Base-by-base conservation (phyloP, 2,113 vertebrate genomes). In the Danionella cerebrum region DNA sequence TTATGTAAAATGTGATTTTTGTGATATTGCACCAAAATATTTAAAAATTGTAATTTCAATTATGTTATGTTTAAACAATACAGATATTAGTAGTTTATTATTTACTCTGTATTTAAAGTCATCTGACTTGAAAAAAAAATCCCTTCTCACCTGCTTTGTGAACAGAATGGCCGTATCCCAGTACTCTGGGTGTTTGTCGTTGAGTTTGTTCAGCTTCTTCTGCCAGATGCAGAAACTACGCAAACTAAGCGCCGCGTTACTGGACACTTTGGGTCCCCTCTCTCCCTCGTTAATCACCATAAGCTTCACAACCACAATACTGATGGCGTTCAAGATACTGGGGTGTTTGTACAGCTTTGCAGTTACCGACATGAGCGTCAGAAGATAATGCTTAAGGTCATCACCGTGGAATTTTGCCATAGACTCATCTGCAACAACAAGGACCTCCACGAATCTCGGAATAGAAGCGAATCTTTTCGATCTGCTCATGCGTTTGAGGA, bases 81-180 rank as follows among this genome's bases (percentile, higher is more conserved):
- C n/a, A n/a, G n/a, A n/a, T n/a, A n/a, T n/a, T n/a, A n/a, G n/a
- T n/a, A n/a, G n/a, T n/a, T n/a, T n/a, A n/a, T n/a, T n/a, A n/a
- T n/a, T n/a, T n/a, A n/a, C n/a, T n/a, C n/a, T n/a, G n/a, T n/a
- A n/a, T n/a, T n/a, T n/a, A 45, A 31, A 3, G 50, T 47, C 29
- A 53, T 33, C n/a, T 53, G 27, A 12, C 51, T 10, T 10, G 9
- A 6, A 11, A 42, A 14, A 38, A 29, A 47, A 33, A 31, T 29
- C 9, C 87, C 53, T 36, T 71, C 85, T 90, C 90, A 98, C 96
- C 96, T 97, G 90, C 83, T 94, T 94, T 33, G 95, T 99, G 85
- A 99, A 99, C 51, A 99, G 92, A 73, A 99, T 92, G 48, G 96
- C 95, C 0, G 96, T 99, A 84, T 99, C 96, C 94, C 95, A 99